Evolutionary conservation across 2,797 vertebrate genomes (phyloP), one percentile per base, ranked within the genome.

Genomic region (Lepidocolaptes lacrymiger): DNA sequence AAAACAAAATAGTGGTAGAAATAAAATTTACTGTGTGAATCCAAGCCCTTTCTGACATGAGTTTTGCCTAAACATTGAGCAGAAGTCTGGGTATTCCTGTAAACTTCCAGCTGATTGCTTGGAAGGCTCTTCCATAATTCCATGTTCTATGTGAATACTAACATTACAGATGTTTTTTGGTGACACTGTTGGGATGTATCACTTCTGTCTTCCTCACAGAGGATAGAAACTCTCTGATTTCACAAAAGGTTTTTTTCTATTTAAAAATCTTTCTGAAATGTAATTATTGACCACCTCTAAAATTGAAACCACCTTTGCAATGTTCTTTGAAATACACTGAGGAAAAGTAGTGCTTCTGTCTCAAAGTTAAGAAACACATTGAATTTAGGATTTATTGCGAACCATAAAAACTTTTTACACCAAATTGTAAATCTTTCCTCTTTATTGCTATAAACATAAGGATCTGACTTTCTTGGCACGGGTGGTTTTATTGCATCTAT

Each of bases 371-470:
- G 62, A 88, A 90, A 85, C 27, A 41, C 39, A 86, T 66, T 37
- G 48, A 48, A 75, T 85, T 88, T 67, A 86, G 78, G 85, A 91
- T 67, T 77, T 81, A 27, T 32, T 63, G 44, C 20, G 44, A 90
- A 62, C 27, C 28, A 63, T 81, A 85, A 89, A 91, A 62, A 26
- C 4, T 66, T 92, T 94, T 93, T 68, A 61, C 10, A 51, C 6
- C 1, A 4, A 68, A 77, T 51, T 78, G 46, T 91, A 93, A 96
- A 88, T 77, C 36, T 16, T 92, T 85, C 56, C 88, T 7, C 7
- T 92, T 89, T 93, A 66, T 83, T 88, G n/a, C 36, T 19, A 46
- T 83, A 93, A 89, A 64, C 72, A 89, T 39, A 75, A 89, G 27
- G 51, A 14, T 72, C 64, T 92, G 78, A 72, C 20, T 91, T 90